Base-by-base conservation (phyloP, 2,888 invertebrate species). In the Hydriomena furcata region DNA sequence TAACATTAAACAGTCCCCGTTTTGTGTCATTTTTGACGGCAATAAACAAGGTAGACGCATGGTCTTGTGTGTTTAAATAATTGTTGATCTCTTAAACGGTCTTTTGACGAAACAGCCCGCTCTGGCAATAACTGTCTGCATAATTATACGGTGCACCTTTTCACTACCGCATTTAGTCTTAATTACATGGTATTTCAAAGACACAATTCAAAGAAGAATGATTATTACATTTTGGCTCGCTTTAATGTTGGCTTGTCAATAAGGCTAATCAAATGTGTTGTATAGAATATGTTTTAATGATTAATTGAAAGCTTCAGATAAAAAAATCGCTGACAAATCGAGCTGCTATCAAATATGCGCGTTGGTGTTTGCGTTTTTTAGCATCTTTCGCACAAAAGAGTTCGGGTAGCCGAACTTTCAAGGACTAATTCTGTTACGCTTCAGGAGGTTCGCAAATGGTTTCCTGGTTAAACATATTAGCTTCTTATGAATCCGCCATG, bases 291-390 rank as follows among this genome's bases (percentile, higher is more conserved):
- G 38, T 47, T 68, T 56, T 58, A 61, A 77, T 80, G 82, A 84
- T 85, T 81, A 82, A 86, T 84, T 81, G 78, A 75, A 81, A 79
- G 60, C 62, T 51, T 54, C 25, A 49, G 60, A 47, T 43, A 66
- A 76, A 85, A 84, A 85, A 84, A 78, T 73, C 67, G 79, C 81
- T 82, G 81, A 84, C 82, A 84, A 86, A 83, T 79, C 75, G 79
- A 73, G 71, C 69, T 73, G 71, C 69, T 78, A 79, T 79, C 77
- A 71, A 75, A 73, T 63, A 65, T 71, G 68, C 68, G 65, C 63
- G 68, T 65, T 65, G 58, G 27, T 63, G 67, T 73, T 71, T 66
- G 63, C 60, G 67, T 69, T 73, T 79, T 82, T 81, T 78, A 66
- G 67, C 49, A 60, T 46, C 60, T 75, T 79, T 70, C 67, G 65